Evolutionary conservation across 1,140 invertebrate species (phyloP).

Genomic region (Drosophila chauvacae): DNA sequence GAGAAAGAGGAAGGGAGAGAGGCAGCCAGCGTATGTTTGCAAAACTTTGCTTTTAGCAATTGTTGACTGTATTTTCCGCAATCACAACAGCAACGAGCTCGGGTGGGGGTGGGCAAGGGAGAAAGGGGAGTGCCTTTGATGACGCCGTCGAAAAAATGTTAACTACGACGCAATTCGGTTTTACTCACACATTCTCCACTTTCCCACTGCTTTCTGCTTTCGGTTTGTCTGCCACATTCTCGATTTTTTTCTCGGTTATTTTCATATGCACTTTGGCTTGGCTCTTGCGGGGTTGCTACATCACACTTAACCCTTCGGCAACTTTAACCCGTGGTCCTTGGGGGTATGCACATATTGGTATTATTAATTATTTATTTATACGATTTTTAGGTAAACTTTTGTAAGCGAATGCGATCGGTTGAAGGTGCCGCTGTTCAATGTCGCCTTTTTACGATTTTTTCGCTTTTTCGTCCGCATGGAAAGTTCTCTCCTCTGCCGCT

Average conservation of each 20-base stretch:
- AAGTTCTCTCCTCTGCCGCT: slow-evolving; percentile 62
- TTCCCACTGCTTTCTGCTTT: slow-evolving; percentile 16
- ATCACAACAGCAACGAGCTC: slow-evolving; percentile 25
- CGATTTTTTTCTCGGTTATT: slow-evolving; percentile 5
- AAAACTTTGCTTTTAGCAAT: slow-evolving; percentile 60
- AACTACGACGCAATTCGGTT: slow-evolving; percentile 82
- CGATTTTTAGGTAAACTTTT: slow-evolving; percentile 11
- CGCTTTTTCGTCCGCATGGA: slow-evolving; percentile 71
- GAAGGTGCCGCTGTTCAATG: slow-evolving; percentile 81
- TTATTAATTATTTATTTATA: slow-evolving; percentile 14
- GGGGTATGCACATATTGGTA: not conserved
- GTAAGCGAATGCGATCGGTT: slow-evolving; percentile 66
- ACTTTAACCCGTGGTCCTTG: not conserved
- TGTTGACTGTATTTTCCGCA: slow-evolving; percentile 57
- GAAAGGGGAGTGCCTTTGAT: slow-evolving; percentile 30
- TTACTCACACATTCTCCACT: slow-evolving; percentile 70
- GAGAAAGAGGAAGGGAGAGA: not conserved
- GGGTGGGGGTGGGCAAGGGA: not conserved
- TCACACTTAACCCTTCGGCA: not conserved
- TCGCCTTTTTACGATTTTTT: slow-evolving; percentile 35
- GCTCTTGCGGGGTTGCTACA: not conserved
- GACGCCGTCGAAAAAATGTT: slow-evolving; percentile 56
- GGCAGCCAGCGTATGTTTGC: slow-evolving; percentile 20
- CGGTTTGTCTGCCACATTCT: slow-evolving; percentile 25
- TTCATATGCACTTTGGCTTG: slow-evolving; percentile 30